Conservation (phyloP, 2,113 vertebrate species). For the Macquaria ambigua region DNA sequence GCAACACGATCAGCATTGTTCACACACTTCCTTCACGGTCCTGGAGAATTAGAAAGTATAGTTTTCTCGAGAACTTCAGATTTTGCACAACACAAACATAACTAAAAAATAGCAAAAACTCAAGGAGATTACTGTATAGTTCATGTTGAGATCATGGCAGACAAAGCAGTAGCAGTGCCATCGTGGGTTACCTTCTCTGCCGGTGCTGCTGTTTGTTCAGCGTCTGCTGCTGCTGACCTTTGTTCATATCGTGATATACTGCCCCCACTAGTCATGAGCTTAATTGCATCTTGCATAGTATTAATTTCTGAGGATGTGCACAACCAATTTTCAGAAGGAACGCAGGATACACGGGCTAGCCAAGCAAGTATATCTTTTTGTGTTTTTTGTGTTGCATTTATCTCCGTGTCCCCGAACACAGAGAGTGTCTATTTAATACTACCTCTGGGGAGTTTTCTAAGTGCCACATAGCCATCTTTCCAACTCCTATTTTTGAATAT, state of each 20-base stretch:
- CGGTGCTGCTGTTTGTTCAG: background rate
- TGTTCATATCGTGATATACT: background rate
- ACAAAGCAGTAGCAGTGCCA: background rate
- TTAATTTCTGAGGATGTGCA: background rate
- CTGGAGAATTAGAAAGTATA: background rate
- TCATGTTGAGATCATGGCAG: background rate
- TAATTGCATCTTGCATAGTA: background rate
- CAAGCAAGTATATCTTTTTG: background rate
- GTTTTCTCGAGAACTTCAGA: background rate
- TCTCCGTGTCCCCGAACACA: background rate
- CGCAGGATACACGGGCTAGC: background rate
- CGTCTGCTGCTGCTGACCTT: slow-evolving; percentile 2
- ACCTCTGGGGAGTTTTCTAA: too few relatives aligned
- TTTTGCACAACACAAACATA: background rate
- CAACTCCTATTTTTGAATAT: background rate
- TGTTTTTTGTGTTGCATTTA: background rate
- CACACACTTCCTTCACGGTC: background rate
- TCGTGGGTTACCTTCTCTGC: background rate
- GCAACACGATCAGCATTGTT: background rate
- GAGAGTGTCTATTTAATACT: background rate
- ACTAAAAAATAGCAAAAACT: background rate
- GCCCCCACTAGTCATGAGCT: background rate
- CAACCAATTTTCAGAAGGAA: background rate
- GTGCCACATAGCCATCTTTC: too few relatives aligned
- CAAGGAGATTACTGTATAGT: background rate